phyloP scores from a whole-genome alignment of 2,797 vertebrate genomes.

The Lithobates sylvaticus region DNA sequence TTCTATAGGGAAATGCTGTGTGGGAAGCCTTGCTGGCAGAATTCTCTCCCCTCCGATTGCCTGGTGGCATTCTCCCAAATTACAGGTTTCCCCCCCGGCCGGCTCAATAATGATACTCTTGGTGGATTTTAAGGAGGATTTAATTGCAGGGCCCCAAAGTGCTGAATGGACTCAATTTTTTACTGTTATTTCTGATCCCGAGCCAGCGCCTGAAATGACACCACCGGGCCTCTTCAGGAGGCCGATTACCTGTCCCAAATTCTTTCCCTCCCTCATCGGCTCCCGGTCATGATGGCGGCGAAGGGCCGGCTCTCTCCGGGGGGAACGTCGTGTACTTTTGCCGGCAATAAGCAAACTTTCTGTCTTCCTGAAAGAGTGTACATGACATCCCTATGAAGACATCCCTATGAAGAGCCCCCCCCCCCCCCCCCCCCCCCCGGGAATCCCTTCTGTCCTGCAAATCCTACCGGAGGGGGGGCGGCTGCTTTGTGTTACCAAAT shows the following conservation, averaged over 20 bases:
- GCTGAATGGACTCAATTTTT: neutral
- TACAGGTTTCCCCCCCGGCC: neutral
- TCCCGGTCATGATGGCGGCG: neutral
- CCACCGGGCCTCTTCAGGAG: neutral
- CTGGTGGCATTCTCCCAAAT: constrained; percentile 14
- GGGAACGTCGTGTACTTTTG: constrained; percentile 20
- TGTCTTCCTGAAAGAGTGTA: neutral
- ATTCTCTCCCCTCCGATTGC: neutral
- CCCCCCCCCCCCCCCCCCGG: no score
- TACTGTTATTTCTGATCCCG: neutral
- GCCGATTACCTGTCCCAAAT: constrained; percentile 2
- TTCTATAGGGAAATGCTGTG: neutral
- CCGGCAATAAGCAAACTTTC: neutral
- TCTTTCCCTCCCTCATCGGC: neutral
- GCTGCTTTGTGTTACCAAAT: constrained; percentile 44
- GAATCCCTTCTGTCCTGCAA: constrained; percentile 36
- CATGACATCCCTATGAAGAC: constrained; percentile 16
- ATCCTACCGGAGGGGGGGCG: constrained; percentile 13
- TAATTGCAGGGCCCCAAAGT: constrained; percentile 2
- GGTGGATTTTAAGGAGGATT: neutral
- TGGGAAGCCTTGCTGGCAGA: neutral
- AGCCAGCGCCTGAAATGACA: neutral
- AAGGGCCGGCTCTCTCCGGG: neutral
- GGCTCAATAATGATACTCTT: neutral
- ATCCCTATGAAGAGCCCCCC: no score